phyloP scores from a whole-genome alignment of 2,113 vertebrate species.

The Dicentrarchus labrax region DNA sequence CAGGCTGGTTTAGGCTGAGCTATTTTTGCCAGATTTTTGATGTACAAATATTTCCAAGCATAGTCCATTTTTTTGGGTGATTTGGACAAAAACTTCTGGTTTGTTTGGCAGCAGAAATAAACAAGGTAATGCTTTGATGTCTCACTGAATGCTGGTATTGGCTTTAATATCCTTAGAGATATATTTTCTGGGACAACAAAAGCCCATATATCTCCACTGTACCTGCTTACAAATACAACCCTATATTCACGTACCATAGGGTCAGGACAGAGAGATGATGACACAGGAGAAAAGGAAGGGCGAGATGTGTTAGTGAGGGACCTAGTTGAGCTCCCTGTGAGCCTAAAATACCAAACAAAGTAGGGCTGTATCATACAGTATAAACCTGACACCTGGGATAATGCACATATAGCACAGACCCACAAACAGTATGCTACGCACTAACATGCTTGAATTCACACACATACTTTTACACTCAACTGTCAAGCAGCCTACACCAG shows the following conservation, averaged over 20 bases:
- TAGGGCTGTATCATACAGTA: constrained; percentile 50
- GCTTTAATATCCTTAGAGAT: constrained; percentile 15
- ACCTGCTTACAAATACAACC: constrained; percentile 17
- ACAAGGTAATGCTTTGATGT: constrained; percentile 14
- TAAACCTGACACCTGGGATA: constrained; percentile 43
- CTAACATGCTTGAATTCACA: constrained; percentile 1
- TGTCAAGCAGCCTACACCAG: not conserved
- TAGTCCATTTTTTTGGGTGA: not conserved
- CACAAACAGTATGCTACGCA: constrained; percentile 12
- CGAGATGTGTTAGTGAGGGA: constrained; percentile 27
- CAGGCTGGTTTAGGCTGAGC: constrained; percentile 27
- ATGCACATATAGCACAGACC: constrained; percentile 18
- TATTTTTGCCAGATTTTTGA: constrained; percentile 43
- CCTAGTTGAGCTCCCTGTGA: constrained; percentile 51
- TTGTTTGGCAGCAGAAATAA: not conserved
- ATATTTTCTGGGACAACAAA: constrained; percentile 53
- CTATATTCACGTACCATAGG: not conserved
- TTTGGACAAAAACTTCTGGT: not conserved
- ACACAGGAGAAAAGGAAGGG: constrained; percentile 41
- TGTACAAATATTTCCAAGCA: constrained; percentile 26
- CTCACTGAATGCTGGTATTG: constrained; percentile 16
- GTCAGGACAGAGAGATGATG: constrained; percentile 48
- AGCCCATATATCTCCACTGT: constrained; percentile 51
- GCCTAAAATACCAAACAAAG: constrained; percentile 67
- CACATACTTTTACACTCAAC: not conserved